Percentiles rank a stretch among this genome's conserved stretches.
These are phyloP conservation scores for Pediacus dermestoides DNA, from an alignment of 2,888 invertebrate genomes.

Conservation along the genomic window DNA sequence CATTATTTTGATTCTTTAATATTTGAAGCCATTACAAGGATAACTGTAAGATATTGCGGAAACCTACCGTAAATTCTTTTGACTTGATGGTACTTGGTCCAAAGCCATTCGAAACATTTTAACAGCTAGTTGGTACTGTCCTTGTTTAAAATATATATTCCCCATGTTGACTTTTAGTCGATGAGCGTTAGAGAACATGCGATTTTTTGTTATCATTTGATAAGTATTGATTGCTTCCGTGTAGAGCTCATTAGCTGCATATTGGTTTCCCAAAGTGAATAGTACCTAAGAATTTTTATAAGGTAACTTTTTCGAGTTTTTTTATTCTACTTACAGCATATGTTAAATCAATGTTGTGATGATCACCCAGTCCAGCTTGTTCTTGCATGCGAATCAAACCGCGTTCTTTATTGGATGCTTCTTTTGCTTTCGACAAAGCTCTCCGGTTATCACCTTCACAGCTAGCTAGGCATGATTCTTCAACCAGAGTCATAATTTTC, in stretches of 20 bases:
- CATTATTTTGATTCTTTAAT: slow-evolving; percentile 84
- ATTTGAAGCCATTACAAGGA: slow-evolving; percentile 1
- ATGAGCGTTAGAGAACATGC: slow-evolving; percentile 90
- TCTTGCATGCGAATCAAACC: slow-evolving; percentile 87
- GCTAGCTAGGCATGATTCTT: slow-evolving; percentile 79
- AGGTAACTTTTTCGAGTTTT: slow-evolving; percentile 3
- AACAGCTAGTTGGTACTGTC: slow-evolving; percentile 88
- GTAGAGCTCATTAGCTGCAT: slow-evolving; percentile 90
- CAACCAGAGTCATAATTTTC: slow-evolving; percentile 84
- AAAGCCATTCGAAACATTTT: slow-evolving; percentile 98
- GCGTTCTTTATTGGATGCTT: slow-evolving; percentile 90
- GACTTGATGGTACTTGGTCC: slow-evolving; percentile 91
- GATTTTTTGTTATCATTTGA: slow-evolving; percentile 88
- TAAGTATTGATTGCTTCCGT: slow-evolving; percentile 95
- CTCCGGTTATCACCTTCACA: slow-evolving; percentile 60
- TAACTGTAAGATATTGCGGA: neutral
- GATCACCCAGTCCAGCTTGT: slow-evolving; percentile 83
- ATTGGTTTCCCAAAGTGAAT: slow-evolving; percentile 94
- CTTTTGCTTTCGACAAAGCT: slow-evolving; percentile 90
- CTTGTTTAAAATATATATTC: slow-evolving; percentile 94
- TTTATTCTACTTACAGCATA: slow-evolving; percentile 67
- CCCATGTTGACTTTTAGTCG: slow-evolving; percentile 97
- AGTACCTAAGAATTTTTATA: slow-evolving; percentile 64
- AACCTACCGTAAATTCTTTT: slow-evolving; percentile 82
- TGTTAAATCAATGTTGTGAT: slow-evolving; percentile 92